phyloP scores from a whole-genome alignment of 2,888 invertebrate genomes.

The Cryptocephalus moraei region DNA sequence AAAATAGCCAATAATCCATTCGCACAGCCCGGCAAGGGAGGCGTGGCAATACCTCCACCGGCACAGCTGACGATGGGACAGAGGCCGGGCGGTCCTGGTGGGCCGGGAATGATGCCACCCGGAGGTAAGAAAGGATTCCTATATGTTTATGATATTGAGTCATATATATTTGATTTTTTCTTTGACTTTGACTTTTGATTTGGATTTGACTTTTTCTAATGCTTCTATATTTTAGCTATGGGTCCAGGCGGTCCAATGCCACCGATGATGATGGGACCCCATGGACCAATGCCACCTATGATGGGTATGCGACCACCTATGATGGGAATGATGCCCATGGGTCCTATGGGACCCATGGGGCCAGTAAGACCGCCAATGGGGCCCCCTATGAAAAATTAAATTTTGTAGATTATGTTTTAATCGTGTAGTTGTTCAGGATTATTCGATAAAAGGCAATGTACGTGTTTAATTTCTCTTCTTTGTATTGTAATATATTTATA shows the following conservation, averaged over 20 bases:
- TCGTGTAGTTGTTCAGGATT: no score
- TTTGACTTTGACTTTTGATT: no score
- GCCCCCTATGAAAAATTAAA: conserved; percentile 50
- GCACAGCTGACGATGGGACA: conserved; percentile 54
- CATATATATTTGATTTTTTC: no score
- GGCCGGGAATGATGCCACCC: conserved; percentile 51
- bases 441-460: no score
- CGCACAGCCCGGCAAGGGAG: conserved; percentile 45
- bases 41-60: conserved; percentile 78
- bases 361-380: conserved; percentile 64
- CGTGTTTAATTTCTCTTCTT: no score
- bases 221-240: conserved; percentile 29
- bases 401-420: no score
- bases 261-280: conserved; percentile 58
- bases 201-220: background rate
- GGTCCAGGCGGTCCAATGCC: conserved; percentile 41
- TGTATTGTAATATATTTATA: no score
- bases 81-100: conserved; percentile 47
- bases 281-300: conserved; percentile 67
- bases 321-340: conserved; percentile 70
- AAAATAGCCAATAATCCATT: conserved; percentile 92
- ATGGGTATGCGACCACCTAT: conserved; percentile 74
- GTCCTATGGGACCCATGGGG: conserved; percentile 59
- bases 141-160: no score
- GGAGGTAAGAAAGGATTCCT: no score